A percentile compares a stretch with the other conserved stretches of the same genome.
Conservation (phyloP, 2,113 vertebrate genomes). For the Hemicordylus capensis region DNA sequence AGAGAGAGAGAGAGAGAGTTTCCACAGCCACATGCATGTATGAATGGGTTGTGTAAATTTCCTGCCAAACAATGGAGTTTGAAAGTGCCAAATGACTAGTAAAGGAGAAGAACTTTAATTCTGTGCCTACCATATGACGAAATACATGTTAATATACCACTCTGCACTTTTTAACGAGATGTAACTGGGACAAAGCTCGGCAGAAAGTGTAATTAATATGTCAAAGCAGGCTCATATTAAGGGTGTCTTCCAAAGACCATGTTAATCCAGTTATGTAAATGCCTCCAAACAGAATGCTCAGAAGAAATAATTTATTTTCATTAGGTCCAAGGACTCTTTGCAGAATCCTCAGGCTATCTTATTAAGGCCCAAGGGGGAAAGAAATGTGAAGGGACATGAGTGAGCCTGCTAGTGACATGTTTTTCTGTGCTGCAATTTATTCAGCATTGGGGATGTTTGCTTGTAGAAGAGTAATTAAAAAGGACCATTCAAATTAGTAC, state of each 20-base stretch:
- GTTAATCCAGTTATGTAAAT: constrained; percentile 67
- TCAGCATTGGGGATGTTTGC: not conserved
- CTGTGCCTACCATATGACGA: constrained; percentile 45
- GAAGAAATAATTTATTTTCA: constrained; percentile 56
- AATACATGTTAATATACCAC: constrained; percentile 54
- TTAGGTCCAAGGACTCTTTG: constrained; percentile 46
- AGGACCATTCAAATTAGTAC: not conserved
- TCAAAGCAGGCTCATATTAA: constrained; percentile 55
- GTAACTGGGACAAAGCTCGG: constrained; percentile 60
- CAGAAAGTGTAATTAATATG: constrained; percentile 62
- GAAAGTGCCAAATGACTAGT: not conserved
- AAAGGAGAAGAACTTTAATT: constrained; percentile 57
- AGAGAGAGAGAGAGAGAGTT: too few relatives aligned
- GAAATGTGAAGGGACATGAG: not conserved
- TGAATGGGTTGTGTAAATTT: not conserved
- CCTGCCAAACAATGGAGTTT: not conserved
- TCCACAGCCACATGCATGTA: not conserved
- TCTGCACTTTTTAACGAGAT: constrained; percentile 56
- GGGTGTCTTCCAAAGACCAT: constrained; percentile 49
- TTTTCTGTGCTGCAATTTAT: not conserved
- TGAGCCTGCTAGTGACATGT: constrained; percentile 15
- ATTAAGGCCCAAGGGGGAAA: constrained; percentile 32
- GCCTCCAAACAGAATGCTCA: constrained; percentile 39
- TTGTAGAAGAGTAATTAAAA: not conserved
- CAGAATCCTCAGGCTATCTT: constrained; percentile 1